These are phyloP conservation scores for Lanistes nyassanus DNA, from an alignment of 1,140 invertebrate genomes.

Conservation along the genomic window DNA sequence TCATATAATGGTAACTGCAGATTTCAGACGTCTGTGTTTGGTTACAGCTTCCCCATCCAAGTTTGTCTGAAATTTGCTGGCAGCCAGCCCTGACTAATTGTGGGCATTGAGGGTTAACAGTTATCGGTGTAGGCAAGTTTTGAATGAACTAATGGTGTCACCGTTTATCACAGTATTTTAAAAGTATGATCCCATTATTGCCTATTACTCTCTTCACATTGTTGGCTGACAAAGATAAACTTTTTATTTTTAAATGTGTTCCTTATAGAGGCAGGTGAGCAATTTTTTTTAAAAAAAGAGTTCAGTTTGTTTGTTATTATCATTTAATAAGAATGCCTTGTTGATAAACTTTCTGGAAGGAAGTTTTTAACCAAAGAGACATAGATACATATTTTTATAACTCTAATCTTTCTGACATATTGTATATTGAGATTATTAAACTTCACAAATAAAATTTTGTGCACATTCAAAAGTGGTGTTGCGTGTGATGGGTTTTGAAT, in stretches of 20 bases:
- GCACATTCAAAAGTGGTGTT: constrained; percentile 7
- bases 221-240: constrained; percentile 15
- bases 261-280: constrained; percentile 28
- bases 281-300: not conserved
- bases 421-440: constrained; percentile 16
- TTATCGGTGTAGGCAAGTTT: too few relatives aligned
- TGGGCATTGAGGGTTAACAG: too few relatives aligned
- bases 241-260: constrained; percentile 6
- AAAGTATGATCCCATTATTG: too few relatives aligned
- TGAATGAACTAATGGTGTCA: too few relatives aligned
- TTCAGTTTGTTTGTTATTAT: not conserved
- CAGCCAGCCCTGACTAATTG: too few relatives aligned
- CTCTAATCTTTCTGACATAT: constrained; percentile 4
- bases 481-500: constrained; percentile 20
- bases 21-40: too few relatives aligned
- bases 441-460: constrained; percentile 23
- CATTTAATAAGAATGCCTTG: not conserved
- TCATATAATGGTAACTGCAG: too few relatives aligned
- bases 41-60: too few relatives aligned
- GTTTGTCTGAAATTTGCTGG: too few relatives aligned
- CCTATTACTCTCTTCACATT: constrained; percentile 14
- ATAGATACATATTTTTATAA: constrained; percentile 29
- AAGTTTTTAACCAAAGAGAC: constrained; percentile 11
- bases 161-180: too few relatives aligned
- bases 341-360: not conserved